Conservation (phyloP, 2,888 invertebrate species). For the Drosophila glabriapex region DNA sequence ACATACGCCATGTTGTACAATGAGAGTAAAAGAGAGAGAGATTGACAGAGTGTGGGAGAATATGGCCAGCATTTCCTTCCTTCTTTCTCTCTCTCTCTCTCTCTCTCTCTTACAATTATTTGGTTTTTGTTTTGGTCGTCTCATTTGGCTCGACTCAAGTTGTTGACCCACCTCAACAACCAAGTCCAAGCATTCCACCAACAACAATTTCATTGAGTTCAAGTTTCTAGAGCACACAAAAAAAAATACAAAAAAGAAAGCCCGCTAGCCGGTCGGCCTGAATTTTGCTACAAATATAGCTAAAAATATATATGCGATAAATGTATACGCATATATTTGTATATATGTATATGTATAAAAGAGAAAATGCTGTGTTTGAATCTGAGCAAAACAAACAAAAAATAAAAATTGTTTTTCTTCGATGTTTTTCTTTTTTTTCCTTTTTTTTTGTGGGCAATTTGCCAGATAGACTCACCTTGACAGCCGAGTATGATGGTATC, state of each 20-base stretch:
- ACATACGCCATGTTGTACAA: constrained; percentile 25
- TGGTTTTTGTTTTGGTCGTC: constrained; percentile 73
- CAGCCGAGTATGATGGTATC: constrained; percentile 91
- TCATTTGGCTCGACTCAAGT: constrained; percentile 54
- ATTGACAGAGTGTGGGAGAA: constrained; percentile 2
- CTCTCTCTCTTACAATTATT: constrained; percentile 40
- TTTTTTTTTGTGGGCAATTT: constrained; percentile 59
- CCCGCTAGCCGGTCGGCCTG: constrained; percentile 52
- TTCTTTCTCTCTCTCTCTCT: constrained; percentile 2
- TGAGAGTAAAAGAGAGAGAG: constrained; percentile 6
- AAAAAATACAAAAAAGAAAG: constrained; percentile 55
- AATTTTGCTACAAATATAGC: constrained; percentile 29
- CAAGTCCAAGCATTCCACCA: constrained; percentile 58
- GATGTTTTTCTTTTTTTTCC: constrained; percentile 7
- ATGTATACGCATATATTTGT: constrained; percentile 22
- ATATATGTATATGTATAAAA: constrained; percentile 14
- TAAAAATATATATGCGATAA: constrained; percentile 16
- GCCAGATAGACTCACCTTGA: constrained; percentile 87
- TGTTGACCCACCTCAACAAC: constrained; percentile 83
- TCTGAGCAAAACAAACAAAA: constrained; percentile 57
- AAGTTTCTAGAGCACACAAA: constrained; percentile 80
- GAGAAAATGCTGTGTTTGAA: constrained; percentile 26
- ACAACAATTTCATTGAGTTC: constrained; percentile 77
- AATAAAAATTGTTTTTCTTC: constrained; percentile 9
- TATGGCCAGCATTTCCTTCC: not conserved